Evolutionary conservation across 64 coral and sea anemone genomes (phyloP).

Genomic region (Actinia equina): DNA sequence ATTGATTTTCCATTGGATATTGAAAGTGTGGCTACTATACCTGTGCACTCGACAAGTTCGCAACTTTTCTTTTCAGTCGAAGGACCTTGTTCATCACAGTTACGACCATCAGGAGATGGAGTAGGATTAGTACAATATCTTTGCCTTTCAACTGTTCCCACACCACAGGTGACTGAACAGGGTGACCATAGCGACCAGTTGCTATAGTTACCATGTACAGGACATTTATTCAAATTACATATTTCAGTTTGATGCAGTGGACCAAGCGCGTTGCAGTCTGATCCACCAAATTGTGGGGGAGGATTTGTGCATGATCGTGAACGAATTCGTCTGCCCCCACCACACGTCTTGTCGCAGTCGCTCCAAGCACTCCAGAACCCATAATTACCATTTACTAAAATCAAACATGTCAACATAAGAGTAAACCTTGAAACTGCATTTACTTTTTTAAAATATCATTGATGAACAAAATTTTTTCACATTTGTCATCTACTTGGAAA

Average conservation of each 20-base stretch:
- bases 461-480: too few relatives aligned
- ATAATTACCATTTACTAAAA: conserved; percentile 80
- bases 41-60: conserved; percentile 86
- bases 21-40: not conserved
- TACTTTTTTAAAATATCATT: too few relatives aligned
- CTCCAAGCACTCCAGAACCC: conserved; percentile 84
- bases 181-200: conserved; percentile 92
- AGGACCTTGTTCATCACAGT: conserved; percentile 72
- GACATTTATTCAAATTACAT: conserved; percentile 66
- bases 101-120: conserved; percentile 68
- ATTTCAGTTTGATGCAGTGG: conserved; percentile 48
- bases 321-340: conserved; percentile 57
- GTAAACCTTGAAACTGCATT: not conserved
- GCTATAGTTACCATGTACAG: conserved; percentile 94
- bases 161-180: conserved; percentile 93
- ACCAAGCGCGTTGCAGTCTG: conserved; percentile 61
- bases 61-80: conserved; percentile 85
- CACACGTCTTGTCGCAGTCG: conserved; percentile 81
- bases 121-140: conserved; percentile 85
- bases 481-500: not conserved
- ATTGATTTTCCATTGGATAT: too few relatives aligned
- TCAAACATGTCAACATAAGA: not conserved
- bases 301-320: conserved; percentile 83
- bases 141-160: conserved; percentile 69
- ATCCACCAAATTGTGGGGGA: conserved; percentile 76